Percentiles rank a stretch among this genome's conserved stretches.
Evolutionary conservation across 2,888 invertebrate genomes (phyloP).

Genomic region (Caenorhabditis doughertyi): DNA sequence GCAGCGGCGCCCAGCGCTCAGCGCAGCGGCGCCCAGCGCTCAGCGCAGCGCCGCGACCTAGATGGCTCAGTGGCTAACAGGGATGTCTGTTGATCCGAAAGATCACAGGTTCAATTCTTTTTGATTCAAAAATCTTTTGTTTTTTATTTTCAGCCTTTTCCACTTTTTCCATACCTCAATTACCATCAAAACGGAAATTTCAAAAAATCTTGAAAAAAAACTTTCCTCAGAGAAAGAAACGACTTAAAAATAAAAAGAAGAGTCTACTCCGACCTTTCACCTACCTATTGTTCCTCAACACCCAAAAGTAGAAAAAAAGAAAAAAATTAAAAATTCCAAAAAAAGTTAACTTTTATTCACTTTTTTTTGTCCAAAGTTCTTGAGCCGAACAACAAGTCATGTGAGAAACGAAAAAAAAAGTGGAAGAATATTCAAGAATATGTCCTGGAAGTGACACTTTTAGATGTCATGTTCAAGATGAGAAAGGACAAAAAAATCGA

Average conservation of each 20-base stretch:
- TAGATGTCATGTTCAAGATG: not conserved
- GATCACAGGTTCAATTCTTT: no score
- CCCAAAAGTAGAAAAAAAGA: not conserved
- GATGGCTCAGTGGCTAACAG: no score
- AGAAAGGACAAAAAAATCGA: not conserved
- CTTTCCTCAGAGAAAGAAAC: not conserved
- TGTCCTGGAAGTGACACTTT: slow-evolving; percentile 32
- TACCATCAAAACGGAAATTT: no score
- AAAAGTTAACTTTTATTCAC: not conserved
- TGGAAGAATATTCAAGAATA: not conserved
- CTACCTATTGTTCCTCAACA: not conserved
- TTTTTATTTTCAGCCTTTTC: not conserved
- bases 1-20: no score
- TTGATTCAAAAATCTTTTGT: no score
- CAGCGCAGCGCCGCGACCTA: no score
- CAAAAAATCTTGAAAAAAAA: not conserved
- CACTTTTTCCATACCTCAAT: no score
- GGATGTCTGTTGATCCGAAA: no score
- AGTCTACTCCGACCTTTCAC: not conserved
- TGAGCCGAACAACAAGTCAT: slow-evolving; percentile 25
- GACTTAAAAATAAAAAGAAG: slow-evolving; percentile 10
- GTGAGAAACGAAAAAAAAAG: not conserved
- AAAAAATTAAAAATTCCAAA: slow-evolving; percentile 11
- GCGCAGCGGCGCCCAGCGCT: no score
- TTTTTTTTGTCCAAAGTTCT: not conserved